A percentile compares a stretch with the other conserved stretches of the same genome.
Evolutionary conservation across 1,140 invertebrate genomes (phyloP).

Genomic region (Micrasema minimum): DNA sequence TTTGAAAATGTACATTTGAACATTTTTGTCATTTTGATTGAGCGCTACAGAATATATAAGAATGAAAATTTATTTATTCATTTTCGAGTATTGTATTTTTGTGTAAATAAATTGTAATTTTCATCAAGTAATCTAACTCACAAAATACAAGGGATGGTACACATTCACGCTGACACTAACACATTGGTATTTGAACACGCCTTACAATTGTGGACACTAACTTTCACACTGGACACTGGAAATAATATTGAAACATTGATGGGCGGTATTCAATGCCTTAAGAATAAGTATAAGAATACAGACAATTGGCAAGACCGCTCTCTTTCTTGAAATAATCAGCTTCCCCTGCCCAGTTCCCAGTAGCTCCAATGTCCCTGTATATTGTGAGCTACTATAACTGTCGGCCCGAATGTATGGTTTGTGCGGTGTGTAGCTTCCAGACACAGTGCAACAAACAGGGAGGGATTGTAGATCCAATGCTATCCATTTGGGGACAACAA

Average conservation of each 20-base stretch:
- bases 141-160: conserved; percentile 7
- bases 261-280: conserved; percentile 15
- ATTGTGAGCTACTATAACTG: conserved; percentile 47
- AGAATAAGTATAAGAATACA: conserved; percentile 10
- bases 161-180: conserved; percentile 15
- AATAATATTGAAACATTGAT: not conserved
- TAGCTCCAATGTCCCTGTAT: not conserved
- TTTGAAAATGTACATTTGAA: conserved; percentile 26
- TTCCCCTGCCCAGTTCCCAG: conserved; percentile 1
- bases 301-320: conserved; percentile 47
- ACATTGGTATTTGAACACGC: not conserved
- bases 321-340: conserved; percentile 47
- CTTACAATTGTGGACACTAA: not conserved
- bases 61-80: not conserved
- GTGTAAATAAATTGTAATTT: not conserved
- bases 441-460: conserved; percentile 92
- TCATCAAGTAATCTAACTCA: not conserved
- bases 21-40: conserved; percentile 23
- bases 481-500: conserved; percentile 96
- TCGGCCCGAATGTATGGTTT: conserved; percentile 52
- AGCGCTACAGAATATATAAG: conserved; percentile 4
- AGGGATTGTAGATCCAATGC: conserved; percentile 96
- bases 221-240: not conserved
- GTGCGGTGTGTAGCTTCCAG: conserved; percentile 83
- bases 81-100: not conserved